phyloP scores from a whole-genome alignment of 2,113 vertebrate genomes.

The Piaya cayana region DNA sequence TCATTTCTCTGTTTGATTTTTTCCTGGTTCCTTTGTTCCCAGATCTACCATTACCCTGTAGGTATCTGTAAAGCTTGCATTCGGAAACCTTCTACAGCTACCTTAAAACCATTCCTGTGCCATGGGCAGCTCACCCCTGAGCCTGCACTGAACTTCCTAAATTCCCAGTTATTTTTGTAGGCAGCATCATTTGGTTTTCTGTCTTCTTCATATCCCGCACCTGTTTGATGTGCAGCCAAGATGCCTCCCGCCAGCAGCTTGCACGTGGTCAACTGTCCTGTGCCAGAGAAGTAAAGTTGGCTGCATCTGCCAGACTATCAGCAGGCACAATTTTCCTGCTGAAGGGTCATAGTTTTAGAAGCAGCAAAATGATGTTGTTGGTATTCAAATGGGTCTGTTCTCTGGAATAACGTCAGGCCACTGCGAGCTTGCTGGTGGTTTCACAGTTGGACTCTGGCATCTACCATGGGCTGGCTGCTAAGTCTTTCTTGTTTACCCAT shows the following conservation, averaged over 20 bases:
- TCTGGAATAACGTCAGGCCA: neutral
- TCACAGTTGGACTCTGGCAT: neutral
- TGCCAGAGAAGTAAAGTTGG: neutral
- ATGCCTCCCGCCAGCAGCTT: neutral
- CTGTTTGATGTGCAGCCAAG: neutral
- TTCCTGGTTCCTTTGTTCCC: neutral
- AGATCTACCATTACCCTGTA: rapidly evolving
- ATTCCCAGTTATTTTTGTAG: neutral
- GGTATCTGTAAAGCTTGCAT: rapidly evolving
- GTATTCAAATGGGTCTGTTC: neutral
- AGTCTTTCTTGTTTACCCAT: neutral
- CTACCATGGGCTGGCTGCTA: neutral
- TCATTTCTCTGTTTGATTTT: neutral
- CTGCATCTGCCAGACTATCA: neutral
- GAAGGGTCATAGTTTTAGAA: neutral
- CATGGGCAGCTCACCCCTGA: neutral
- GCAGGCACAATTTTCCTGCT: neutral
- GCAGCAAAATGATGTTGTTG: neutral
- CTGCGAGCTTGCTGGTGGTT: neutral
- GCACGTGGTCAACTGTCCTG: rapidly evolving
- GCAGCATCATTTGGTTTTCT: neutral
- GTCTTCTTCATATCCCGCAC: neutral
- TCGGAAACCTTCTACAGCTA: neutral
- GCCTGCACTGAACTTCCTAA: neutral
- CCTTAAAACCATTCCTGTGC: neutral